Evolutionary conservation across 2,888 invertebrate species (phyloP).

Genomic region (Thymelicus lineola): DNA sequence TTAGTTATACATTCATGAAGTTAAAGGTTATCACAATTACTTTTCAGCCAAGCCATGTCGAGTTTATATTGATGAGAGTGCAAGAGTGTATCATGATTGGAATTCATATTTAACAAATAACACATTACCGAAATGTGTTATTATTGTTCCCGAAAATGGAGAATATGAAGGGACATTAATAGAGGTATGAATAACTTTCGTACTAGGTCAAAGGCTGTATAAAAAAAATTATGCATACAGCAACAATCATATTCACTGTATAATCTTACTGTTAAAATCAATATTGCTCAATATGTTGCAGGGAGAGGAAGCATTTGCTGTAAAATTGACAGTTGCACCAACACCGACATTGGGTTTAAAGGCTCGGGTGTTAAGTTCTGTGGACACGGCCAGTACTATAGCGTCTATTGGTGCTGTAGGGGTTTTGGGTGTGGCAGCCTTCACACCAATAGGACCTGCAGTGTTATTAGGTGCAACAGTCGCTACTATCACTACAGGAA

Average conservation of each 20-base stretch:
- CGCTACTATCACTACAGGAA: constrained; percentile 75
- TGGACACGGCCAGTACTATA: constrained; percentile 71
- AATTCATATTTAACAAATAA: constrained; percentile 79
- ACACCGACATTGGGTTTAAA: constrained; percentile 71
- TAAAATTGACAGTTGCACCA: constrained; percentile 71
- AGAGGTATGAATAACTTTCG: constrained; percentile 60
- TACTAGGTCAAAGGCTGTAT: too few species aligned
- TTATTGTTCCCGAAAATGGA: constrained; percentile 83
- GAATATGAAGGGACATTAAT: constrained; percentile 69
- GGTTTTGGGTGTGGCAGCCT: constrained; percentile 78
- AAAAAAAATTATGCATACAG: neutral
- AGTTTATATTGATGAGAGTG: constrained; percentile 73
- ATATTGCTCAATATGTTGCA: constrained; percentile 45
- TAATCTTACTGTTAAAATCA: too few species aligned
- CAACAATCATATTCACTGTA: neutral
- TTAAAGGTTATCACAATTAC: neutral
- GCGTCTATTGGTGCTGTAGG: constrained; percentile 78
- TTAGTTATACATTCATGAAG: neutral
- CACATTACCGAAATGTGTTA: constrained; percentile 81
- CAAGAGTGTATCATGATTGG: constrained; percentile 84
- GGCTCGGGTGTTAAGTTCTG: constrained; percentile 69
- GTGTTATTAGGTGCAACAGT: constrained; percentile 77
- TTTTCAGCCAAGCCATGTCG: constrained; percentile 67
- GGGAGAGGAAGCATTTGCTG: constrained; percentile 68
- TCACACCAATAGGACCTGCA: constrained; percentile 80